Evolutionary conservation across 2,888 invertebrate species (phyloP), one percentile per base, ranked within the genome.

Genomic region (Apotomis turbidana): DNA sequence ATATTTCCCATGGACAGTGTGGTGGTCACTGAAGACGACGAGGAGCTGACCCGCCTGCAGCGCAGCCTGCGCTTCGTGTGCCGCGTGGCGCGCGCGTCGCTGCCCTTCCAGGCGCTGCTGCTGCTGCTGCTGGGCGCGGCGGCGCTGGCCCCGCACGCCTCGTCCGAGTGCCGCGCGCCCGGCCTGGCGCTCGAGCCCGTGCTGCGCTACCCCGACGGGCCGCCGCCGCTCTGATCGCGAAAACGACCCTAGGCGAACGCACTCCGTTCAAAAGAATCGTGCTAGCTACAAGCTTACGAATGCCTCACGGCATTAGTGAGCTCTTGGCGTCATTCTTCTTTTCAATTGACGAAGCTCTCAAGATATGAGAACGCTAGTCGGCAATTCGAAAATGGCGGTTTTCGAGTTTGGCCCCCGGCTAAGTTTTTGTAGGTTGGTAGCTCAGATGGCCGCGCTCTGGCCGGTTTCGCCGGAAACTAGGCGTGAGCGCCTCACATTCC

Each of bases 81-180:
- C 80, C 96, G 99, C 83, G 98, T 98, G 79, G 95, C 98, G 77
- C 95, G 98, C 85, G 97, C 98, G 69, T 98, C 98, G 36, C 94
- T 99, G 78, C 99, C 99, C 68, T 97, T 99, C 87, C 98, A 99
- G 94, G 98, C 98, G 75, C 94, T 99, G 82, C 97, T 99, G 94
- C 95, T 99, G 81, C 94, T 99, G 75, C 95, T 99, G 81, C 95
- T 99, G 83, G 98, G 99, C 73, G 97, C 98, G 74, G 98, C 99
- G 67, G 97, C 98, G 68, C 94, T 99, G 80, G 97, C 99, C 68
- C 98, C 98, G 5, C 96, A 97, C 89, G 95, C 97, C 77, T 95
- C 96, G 76, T 97, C 98, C 88, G 96, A 97, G 89, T 95, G 98
- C 85, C 95, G 97, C 79, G 96, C 96, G 79, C 95, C 97, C 81